Evolutionary conservation across 2,888 invertebrate genomes (phyloP), one percentile per base, ranked within the genome.

Genomic region (Rhingia rostrata): DNA sequence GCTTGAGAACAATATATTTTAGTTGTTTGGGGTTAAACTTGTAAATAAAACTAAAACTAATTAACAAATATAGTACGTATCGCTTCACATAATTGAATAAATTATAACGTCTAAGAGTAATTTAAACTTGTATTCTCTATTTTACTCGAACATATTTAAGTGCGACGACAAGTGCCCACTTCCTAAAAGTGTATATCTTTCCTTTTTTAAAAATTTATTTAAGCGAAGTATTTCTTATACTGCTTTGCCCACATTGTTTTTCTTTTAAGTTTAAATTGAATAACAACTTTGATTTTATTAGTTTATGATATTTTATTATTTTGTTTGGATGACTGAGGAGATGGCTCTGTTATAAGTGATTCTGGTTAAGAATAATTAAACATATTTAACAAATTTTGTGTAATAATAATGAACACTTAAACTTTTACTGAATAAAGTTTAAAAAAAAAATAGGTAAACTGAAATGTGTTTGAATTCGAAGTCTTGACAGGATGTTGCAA

Each of bases 351-450:
- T 69, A 51, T 63, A 73, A 66, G 82, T 78, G 67, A 78, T 74
- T 83, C 79, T 56, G 51, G 35, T 72, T 73, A 73, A 67, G 67
- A 61, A 63, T 41, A 45, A 74, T 78, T 63, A 63, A 78, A 73
- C 61, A 79, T 79, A 73, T 79, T 78, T 64, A 69, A 83, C 43
- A 63, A 69, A 69, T 39, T 41, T 77, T 83, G 63, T 78, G 83
- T 83, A 83, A 74, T 74, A 79, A 69, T 58, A 64, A 69, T 45
- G 51, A 83, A 74, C 56, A 69, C 79, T 79, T 64, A 60, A 80
- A 82, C 54, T 67, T 82, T 82, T 58, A 69, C 35, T 83, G 33
- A 83, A 83, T 83, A 83, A 83, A 79, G 67, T 78, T 53, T 22
- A 22, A 22, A 73, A 67, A 73, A 39, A 66, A 58, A 56, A 73